These are phyloP conservation scores for Pempheris klunzingeri DNA, from an alignment of 2,797 vertebrate genomes.

Conservation along the genomic window DNA sequence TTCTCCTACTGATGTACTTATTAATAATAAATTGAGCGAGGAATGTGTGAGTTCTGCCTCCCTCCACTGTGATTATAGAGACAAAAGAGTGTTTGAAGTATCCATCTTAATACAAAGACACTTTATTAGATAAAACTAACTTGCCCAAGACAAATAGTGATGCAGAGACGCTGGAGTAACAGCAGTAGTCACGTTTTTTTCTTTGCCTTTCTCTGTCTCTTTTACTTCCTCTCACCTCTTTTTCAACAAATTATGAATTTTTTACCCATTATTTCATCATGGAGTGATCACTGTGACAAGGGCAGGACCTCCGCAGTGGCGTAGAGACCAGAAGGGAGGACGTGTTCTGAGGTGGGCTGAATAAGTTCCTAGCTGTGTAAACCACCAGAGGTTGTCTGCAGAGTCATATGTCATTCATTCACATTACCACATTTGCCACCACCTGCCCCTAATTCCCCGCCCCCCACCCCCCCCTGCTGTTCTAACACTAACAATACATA, in stretches of 20 bases:
- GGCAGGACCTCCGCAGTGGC: conserved; percentile 43
- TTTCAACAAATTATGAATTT: conserved; percentile 38
- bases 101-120: conserved; percentile 90
- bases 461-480: conserved; percentile 57
- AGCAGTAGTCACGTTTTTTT: conserved; percentile 66
- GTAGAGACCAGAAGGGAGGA: conserved; percentile 49
- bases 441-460: conserved; percentile 29
- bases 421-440: conserved; percentile 65
- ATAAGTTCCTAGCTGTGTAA: conserved; percentile 53
- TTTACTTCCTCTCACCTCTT: conserved; percentile 57
- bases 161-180: conserved; percentile 68
- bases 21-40: conserved; percentile 90
- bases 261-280: conserved; percentile 44
- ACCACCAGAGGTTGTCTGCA: conserved; percentile 66
- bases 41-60: conserved; percentile 88
- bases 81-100: conserved; percentile 87
- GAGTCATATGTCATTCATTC: conserved; percentile 77
- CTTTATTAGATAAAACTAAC: conserved; percentile 90
- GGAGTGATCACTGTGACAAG: conserved; percentile 27
- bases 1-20: conserved; percentile 90
- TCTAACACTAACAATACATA: conserved; percentile 83
- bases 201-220: conserved; percentile 50
- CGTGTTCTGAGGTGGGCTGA: conserved; percentile 61
- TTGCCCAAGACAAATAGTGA: conserved; percentile 87
- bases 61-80: conserved; percentile 88